Conservation (phyloP, 1,140 invertebrate species). For the Aphelinus certus region DNA sequence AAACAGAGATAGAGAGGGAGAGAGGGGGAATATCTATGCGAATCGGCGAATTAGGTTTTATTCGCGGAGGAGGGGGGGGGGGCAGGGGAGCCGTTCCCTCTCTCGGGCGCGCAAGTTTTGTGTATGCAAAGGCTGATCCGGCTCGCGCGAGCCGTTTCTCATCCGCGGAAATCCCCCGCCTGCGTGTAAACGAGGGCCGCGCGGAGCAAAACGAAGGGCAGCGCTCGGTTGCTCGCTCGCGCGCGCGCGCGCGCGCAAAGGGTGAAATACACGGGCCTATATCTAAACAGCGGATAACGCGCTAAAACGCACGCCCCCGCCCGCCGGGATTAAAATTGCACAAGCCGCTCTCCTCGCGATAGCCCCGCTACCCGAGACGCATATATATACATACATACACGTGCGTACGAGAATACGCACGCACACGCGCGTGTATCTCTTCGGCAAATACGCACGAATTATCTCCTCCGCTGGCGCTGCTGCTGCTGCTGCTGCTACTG, state of each 20-base stretch:
- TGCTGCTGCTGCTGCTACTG: too few species aligned
- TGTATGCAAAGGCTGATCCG: conserved; percentile 43
- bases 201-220: conserved; percentile 27
- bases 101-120: conserved; percentile 30
- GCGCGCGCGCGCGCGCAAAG: conserved; percentile 11
- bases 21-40: too few species aligned
- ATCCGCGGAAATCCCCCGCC: conserved; percentile 40
- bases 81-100: not conserved
- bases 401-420: not conserved
- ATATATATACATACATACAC: conserved; percentile 27
- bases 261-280: conserved; percentile 29
- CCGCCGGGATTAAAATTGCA: conserved; percentile 47
- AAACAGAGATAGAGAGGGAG: too few species aligned
- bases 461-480: conserved; percentile 46
- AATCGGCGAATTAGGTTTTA: conserved; percentile 42
- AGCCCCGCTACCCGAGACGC: not conserved
- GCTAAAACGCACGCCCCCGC: conserved; percentile 39
- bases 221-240: too few species aligned
- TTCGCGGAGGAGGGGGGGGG: conserved; percentile 19
- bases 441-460: conserved; percentile 56
- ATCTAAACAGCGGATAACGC: conserved; percentile 34
- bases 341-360: conserved; percentile 26
- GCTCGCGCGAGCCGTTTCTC: conserved; percentile 37
- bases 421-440: conserved; percentile 38
- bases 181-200: conserved; percentile 19